These are phyloP conservation scores for Pollimyrus isidori DNA, from an alignment of 2,113 vertebrate species.

Conservation along the genomic window DNA sequence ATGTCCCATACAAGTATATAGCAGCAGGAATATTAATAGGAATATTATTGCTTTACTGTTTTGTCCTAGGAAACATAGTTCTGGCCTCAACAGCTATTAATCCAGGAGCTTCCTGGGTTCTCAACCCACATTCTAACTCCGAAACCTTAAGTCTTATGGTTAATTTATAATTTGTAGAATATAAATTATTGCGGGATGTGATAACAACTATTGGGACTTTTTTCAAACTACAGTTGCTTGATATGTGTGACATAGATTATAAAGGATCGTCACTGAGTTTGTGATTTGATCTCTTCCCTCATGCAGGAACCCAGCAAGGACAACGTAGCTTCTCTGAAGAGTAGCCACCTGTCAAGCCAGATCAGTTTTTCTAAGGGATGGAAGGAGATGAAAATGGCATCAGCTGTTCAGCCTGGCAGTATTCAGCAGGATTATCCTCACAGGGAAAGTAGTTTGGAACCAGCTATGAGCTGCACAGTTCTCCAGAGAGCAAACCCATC, in stretches of 20 bases:
- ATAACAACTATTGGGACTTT: neutral
- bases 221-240: neutral
- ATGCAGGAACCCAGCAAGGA: constrained; percentile 40
- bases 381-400: constrained; percentile 30
- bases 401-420: constrained; percentile 18
- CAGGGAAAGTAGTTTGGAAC: constrained; percentile 14
- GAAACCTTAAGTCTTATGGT: neutral
- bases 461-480: constrained; percentile 26
- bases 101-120: neutral
- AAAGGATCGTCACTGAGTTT: neutral
- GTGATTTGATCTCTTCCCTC: constrained; percentile 22
- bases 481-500: constrained; percentile 31
- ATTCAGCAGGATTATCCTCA: constrained; percentile 29
- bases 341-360: constrained; percentile 37
- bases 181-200: neutral
- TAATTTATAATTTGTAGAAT: neutral
- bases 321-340: constrained; percentile 39
- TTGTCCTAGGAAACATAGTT: neutral
- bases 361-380: constrained; percentile 31
- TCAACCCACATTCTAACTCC: neutral
- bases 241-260: neutral
- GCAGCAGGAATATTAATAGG: neutral
- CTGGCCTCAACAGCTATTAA: neutral
- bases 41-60: neutral
- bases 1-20: neutral